These are phyloP conservation scores for Onchidella celtica DNA, from an alignment of 2,888 invertebrate species.

Conservation along the genomic window DNA sequence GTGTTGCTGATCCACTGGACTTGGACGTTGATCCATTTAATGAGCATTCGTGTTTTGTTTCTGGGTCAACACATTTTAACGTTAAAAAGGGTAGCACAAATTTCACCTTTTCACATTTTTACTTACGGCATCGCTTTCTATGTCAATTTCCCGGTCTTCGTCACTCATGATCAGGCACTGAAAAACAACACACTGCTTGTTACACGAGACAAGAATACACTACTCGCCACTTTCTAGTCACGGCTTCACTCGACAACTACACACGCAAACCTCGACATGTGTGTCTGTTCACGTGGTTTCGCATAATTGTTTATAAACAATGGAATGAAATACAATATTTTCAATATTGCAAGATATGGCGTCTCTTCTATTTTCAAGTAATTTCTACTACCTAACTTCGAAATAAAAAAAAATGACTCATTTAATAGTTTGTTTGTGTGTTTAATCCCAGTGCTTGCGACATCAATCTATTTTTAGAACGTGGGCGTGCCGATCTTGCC, in stretches of 20 bases:
- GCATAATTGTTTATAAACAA: slow-evolving; percentile 49
- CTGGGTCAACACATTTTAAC: too few species aligned
- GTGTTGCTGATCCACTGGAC: too few species aligned
- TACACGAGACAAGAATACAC: neutral
- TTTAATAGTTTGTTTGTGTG: neutral
- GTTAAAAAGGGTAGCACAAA: too few species aligned
- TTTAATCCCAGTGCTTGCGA: slow-evolving; percentile 22
- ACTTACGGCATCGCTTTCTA: slow-evolving; percentile 88
- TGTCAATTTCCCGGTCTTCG: slow-evolving; percentile 96
- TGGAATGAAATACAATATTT: slow-evolving; percentile 10
- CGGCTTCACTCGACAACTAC: slow-evolving; percentile 5
- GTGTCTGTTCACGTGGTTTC: slow-evolving; percentile 48
- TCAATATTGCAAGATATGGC: neutral
- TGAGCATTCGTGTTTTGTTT: too few species aligned
- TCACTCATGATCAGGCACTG: slow-evolving; percentile 87
- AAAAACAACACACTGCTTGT: too few species aligned
- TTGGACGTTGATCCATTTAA: too few species aligned
- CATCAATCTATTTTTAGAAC: slow-evolving; percentile 31
- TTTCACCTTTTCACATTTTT: too few species aligned
- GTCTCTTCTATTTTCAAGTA: neutral
- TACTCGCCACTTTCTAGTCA: too few species aligned
- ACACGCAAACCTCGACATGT: slow-evolving; percentile 43
- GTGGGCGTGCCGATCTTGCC: slow-evolving; percentile 41
- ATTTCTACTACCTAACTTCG: neutral
- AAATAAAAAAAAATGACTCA: neutral